These are phyloP conservation scores for Tinea trinotella DNA, from an alignment of 2,888 invertebrate genomes.

Conservation along the genomic window DNA sequence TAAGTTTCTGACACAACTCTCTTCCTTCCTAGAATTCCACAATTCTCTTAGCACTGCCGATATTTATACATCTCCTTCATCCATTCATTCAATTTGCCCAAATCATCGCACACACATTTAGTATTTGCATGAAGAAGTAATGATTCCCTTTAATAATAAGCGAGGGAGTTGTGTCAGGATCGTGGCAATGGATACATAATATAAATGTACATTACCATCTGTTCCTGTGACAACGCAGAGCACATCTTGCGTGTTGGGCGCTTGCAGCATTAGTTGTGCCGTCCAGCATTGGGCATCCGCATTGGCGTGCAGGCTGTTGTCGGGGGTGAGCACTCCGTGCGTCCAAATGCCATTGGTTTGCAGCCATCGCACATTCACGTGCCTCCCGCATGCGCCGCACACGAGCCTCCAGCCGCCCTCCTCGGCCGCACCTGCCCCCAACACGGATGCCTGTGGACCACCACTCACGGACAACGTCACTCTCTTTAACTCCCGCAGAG, in stretches of 20 bases:
- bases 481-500: conserved; percentile 50
- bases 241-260: neutral
- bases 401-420: conserved; percentile 56
- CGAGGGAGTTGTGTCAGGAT: too few relatives aligned
- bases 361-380: conserved; percentile 42
- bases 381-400: conserved; percentile 57
- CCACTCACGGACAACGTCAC: conserved; percentile 56
- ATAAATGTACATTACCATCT: neutral
- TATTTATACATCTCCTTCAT: too few relatives aligned
- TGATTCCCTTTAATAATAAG: neutral
- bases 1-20: too few relatives aligned
- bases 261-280: conserved; percentile 24
- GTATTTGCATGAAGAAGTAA: neutral
- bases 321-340: conserved; percentile 29
- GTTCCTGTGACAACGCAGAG: neutral
- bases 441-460: conserved; percentile 23
- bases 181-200: too few relatives aligned
- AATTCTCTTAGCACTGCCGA: too few relatives aligned
- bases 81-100: too few relatives aligned
- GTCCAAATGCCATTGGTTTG: conserved; percentile 24
- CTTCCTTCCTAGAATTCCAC: too few relatives aligned
- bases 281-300: conserved; percentile 44
- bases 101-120: too few relatives aligned
- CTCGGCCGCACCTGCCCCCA: conserved; percentile 19
- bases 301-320: neutral